These are phyloP conservation scores for Octonoba sinensis DNA, from an alignment of 2,888 invertebrate species.

Conservation along the genomic window DNA sequence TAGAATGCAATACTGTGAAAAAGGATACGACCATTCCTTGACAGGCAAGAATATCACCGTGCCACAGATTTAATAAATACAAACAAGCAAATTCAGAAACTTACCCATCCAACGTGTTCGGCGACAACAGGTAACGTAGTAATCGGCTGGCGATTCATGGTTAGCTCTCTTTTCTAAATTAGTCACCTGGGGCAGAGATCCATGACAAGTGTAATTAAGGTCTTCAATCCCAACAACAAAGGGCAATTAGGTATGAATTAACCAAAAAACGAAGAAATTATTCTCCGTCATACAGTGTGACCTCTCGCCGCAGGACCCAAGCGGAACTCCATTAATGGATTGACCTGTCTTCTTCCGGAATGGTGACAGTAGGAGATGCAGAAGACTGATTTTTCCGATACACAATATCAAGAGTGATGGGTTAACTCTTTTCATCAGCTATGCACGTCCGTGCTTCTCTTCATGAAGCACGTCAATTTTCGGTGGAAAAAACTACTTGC, in stretches of 20 bases:
- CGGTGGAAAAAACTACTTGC: too few relatives aligned
- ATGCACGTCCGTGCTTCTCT: too few relatives aligned
- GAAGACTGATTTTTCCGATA: too few relatives aligned
- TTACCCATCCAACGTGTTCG: conserved; percentile 42
- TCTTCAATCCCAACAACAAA: conserved; percentile 1
- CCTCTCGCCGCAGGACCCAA: conserved; percentile 7
- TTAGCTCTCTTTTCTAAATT: background rate
- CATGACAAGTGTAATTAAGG: conserved; percentile 2
- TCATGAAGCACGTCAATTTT: too few relatives aligned
- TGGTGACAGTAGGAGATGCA: too few relatives aligned
- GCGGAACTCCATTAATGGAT: conserved; percentile 5
- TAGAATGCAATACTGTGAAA: too few relatives aligned
- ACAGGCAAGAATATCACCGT: too few relatives aligned
- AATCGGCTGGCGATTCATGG: conserved; percentile 41
- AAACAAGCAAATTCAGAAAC: background rate
- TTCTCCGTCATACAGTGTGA: conserved; percentile 10
- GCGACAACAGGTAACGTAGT: conserved; percentile 30
- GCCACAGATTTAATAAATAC: too few relatives aligned
- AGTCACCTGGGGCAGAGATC: conserved; percentile 21
- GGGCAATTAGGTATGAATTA: conserved; percentile 4
- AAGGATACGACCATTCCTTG: too few relatives aligned
- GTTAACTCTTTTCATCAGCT: too few relatives aligned
- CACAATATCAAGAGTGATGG: too few relatives aligned
- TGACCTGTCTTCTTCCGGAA: conserved; percentile 1
- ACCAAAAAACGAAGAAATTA: conserved; percentile 3